phyloP scores from a whole-genome alignment of 2,888 invertebrate species.

The Macrostomum cliftonense region DNA sequence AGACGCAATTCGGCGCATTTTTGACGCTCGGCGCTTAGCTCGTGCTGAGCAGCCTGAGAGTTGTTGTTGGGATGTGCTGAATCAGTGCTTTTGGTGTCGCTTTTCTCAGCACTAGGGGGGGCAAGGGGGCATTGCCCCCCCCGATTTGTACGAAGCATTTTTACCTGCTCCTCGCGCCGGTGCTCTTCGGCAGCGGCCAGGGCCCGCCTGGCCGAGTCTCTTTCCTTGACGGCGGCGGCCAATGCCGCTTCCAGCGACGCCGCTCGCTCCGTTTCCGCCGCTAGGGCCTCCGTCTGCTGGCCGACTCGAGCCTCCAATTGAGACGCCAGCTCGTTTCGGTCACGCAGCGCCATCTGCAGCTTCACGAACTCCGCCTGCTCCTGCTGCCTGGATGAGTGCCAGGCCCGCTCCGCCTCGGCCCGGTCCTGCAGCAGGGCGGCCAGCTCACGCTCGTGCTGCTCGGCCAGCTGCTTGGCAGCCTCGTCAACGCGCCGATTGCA shows the following conservation, averaged over 20 bases:
- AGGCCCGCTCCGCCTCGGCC: too few relatives aligned
- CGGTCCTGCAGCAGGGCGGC: too few relatives aligned
- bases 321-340: constrained; percentile 18
- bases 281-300: constrained; percentile 13
- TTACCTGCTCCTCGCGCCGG: constrained; percentile 2
- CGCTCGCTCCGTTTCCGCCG: background rate
- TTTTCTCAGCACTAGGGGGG: too few relatives aligned
- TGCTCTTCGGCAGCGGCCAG: background rate
- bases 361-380: background rate
- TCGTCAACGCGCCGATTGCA: background rate
- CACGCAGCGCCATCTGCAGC: constrained; percentile 18
- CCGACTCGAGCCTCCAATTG: constrained; percentile 17
- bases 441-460: too few relatives aligned
- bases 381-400: background rate
- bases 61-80: too few relatives aligned
- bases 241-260: background rate
- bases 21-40: too few relatives aligned
- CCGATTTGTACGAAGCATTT: too few relatives aligned
- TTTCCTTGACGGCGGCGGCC: background rate
- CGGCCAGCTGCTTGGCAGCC: background rate
- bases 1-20: too few relatives aligned
- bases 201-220: background rate
- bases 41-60: too few relatives aligned
- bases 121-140: too few relatives aligned
- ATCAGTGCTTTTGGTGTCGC: too few relatives aligned